phyloP scores from a whole-genome alignment of 2,888 invertebrate species.

The Helleia helle region DNA sequence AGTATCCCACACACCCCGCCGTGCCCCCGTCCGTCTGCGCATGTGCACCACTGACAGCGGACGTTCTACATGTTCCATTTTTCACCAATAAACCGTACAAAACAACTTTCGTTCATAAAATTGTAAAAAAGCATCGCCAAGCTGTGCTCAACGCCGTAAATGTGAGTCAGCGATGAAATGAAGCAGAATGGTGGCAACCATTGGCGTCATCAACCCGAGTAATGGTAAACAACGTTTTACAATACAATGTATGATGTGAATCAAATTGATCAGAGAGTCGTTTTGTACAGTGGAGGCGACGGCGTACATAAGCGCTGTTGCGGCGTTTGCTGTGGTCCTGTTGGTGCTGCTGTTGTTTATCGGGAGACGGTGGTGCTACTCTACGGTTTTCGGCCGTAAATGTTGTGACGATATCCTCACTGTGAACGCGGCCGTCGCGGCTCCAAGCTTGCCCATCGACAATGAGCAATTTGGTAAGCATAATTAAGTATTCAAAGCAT shows the following conservation, averaged over 20 bases:
- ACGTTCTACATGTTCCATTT: slow-evolving; percentile 53
- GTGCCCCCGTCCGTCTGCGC: slow-evolving; percentile 52
- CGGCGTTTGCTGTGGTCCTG: slow-evolving; percentile 86
- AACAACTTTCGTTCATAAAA: background rate
- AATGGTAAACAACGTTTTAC: slow-evolving; percentile 68
- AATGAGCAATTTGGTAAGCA: slow-evolving; percentile 60
- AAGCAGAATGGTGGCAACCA: slow-evolving; percentile 58
- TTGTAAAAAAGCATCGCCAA: background rate
- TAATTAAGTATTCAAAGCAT: too few species aligned
- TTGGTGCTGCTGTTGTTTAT: slow-evolving; percentile 90
- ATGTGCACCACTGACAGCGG: slow-evolving; percentile 54
- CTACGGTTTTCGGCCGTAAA: slow-evolving; percentile 50
- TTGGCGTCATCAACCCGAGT: slow-evolving; percentile 50
- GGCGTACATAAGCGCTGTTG: slow-evolving; percentile 90
- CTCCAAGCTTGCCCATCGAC: slow-evolving; percentile 45
- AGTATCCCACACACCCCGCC: slow-evolving; percentile 51
- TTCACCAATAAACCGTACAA: slow-evolving; percentile 20
- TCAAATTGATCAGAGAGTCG: slow-evolving; percentile 17
- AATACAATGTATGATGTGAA: slow-evolving; percentile 16
- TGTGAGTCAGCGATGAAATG: slow-evolving; percentile 21
- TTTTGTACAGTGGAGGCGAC: slow-evolving; percentile 84
- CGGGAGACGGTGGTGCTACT: slow-evolving; percentile 79
- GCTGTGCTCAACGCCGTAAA: background rate
- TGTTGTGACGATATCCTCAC: slow-evolving; percentile 57
- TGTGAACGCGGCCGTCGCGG: slow-evolving; percentile 55